phyloP scores from a whole-genome alignment of 2,113 vertebrate genomes.

The Alces alces region DNA sequence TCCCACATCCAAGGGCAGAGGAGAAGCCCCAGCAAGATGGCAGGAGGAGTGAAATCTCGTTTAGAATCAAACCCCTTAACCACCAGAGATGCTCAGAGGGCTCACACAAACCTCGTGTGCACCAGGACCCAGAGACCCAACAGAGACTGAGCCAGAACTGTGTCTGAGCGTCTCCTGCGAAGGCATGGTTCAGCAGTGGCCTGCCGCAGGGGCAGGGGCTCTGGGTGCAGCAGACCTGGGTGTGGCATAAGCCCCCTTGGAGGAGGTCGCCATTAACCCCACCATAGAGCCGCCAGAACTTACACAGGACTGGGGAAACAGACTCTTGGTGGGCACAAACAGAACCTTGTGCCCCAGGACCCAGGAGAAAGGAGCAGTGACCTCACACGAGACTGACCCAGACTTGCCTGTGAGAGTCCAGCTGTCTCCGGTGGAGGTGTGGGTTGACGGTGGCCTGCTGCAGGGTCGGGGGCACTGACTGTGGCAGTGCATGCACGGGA shows the following conservation, averaged over 20 bases:
- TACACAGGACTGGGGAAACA: neutral
- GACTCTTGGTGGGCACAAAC: neutral
- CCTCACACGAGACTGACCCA: neutral
- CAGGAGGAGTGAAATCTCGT: neutral
- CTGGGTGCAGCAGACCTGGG: neutral
- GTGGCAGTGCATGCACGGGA: neutral
- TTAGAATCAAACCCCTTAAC: neutral
- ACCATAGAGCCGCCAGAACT: neutral
- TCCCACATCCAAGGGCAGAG: neutral
- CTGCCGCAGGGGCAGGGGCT: neutral
- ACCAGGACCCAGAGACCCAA: neutral
- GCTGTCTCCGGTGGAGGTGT: neutral
- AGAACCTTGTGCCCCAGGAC: neutral
- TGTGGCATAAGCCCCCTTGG: neutral
- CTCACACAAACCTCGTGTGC: neutral
- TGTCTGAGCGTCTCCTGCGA: neutral
- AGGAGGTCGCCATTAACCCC: neutral
- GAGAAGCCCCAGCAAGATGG: neutral
- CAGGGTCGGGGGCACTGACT: neutral
- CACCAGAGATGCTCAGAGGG: fast-evolving
- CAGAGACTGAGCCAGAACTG: neutral
- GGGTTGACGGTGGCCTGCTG: neutral
- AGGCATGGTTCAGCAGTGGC: neutral
- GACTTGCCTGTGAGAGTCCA: neutral
- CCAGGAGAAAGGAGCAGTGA: neutral